Evolutionary conservation across 30 jellyfish, hydroid and myxozoan genomes (phyloP).

Genomic region (Phacellophora camtschatica): DNA sequence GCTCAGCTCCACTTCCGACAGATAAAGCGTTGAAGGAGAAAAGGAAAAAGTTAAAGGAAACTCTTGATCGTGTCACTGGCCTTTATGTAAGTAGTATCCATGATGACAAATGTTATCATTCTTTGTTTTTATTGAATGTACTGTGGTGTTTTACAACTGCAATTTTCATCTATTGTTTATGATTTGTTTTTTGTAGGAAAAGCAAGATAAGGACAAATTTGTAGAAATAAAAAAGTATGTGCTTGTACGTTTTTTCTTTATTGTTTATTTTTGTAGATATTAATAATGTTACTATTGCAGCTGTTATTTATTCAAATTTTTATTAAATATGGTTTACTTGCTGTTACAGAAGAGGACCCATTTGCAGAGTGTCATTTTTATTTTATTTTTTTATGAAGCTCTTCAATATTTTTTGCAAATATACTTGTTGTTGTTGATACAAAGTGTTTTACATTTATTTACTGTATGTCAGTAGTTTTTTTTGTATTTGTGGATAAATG

Average conservation of each 20-base stretch:
- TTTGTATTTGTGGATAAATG: no score
- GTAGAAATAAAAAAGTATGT: conserved; percentile 91
- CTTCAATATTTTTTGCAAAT: no score
- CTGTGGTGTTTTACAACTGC: no score
- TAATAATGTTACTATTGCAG: no score
- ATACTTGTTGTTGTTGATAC: no score
- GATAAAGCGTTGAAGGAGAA: conserved; percentile 91
- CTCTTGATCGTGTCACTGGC: conserved; percentile 70
- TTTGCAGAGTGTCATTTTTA: no score
- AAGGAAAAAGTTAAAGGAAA: conserved; percentile 84
- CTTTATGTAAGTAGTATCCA: conserved; percentile 74
- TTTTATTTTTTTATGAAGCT: no score
- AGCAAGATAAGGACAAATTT: conserved; percentile 82
- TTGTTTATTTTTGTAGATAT: neutral
- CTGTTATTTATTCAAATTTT: neutral
- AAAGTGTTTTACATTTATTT: no score
- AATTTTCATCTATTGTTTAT: no score
- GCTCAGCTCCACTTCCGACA: conserved; percentile 66
- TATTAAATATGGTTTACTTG: neutral
- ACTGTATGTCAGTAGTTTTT: no score
- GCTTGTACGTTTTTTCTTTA: neutral
- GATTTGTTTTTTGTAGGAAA: conserved; percentile 55
- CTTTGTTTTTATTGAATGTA: no score
- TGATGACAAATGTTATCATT: neutral
- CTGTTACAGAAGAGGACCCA: no score